phyloP scores from a whole-genome alignment of 2,888 invertebrate species.

The Tetramorium bicarinatum region DNA sequence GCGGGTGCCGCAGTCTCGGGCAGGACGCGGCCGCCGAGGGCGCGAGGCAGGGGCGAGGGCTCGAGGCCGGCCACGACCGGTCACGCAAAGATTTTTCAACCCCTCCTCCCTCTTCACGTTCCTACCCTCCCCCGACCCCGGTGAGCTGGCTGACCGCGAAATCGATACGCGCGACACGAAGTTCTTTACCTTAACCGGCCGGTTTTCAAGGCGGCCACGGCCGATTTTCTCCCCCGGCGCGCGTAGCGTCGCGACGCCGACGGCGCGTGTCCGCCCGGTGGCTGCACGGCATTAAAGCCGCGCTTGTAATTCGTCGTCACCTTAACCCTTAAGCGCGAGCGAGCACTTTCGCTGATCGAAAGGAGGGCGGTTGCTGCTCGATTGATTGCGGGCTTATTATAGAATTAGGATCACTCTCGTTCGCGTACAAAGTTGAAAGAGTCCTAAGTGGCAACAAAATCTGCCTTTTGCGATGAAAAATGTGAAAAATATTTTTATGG shows the following conservation, averaged over 20 bases:
- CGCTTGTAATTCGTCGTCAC: conserved; percentile 49
- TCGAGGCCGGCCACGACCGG: conserved; percentile 72
- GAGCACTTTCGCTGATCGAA: conserved; percentile 45
- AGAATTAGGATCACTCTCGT: not conserved
- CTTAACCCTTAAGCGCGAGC: conserved; percentile 34
- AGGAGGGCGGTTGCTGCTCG: conserved; percentile 1
- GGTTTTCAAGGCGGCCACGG: conserved; percentile 65
- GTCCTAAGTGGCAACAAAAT: not conserved
- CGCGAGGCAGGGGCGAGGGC: conserved; percentile 56
- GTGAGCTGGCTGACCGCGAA: conserved; percentile 62
- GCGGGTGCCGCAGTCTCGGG: conserved; percentile 80
- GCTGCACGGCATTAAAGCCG: conserved; percentile 12
- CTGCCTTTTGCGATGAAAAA: not conserved
- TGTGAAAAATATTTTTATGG: not conserved
- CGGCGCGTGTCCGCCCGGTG: conserved; percentile 25
- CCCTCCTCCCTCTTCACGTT: conserved; percentile 52
- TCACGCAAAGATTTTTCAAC: conserved; percentile 83
- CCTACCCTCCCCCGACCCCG: conserved; percentile 10
- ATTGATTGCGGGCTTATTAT: conserved; percentile 24
- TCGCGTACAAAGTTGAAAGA: not conserved
- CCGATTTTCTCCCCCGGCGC: conserved; percentile 30
- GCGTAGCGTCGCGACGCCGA: conserved; percentile 23
- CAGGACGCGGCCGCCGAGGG: conserved; percentile 75
- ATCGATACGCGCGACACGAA: conserved; percentile 78
- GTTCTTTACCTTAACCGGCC: conserved; percentile 75